These are phyloP conservation scores for Brachionus koreanus DNA, from an alignment of 1,140 invertebrate genomes.

Conservation along the genomic window DNA sequence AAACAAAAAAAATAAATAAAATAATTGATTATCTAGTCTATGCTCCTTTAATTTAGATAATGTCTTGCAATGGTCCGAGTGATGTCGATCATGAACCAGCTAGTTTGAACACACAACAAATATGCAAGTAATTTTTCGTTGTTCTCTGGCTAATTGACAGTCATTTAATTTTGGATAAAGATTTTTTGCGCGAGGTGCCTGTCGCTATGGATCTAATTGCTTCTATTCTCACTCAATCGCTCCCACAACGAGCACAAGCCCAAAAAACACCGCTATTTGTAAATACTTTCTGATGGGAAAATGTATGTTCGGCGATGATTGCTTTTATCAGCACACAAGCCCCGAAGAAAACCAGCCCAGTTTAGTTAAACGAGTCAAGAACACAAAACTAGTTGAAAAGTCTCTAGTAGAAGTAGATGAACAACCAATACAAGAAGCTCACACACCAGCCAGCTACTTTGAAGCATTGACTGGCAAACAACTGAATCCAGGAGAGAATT, in stretches of 20 bases:
- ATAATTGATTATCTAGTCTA: not conserved
- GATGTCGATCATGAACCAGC: not conserved
- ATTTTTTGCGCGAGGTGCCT: conserved; percentile 1
- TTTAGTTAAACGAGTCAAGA: not conserved
- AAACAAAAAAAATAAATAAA: not conserved
- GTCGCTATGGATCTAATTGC: conserved; percentile 38
- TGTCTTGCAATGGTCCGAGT: not conserved
- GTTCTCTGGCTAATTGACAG: not conserved
- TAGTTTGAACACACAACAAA: not conserved
- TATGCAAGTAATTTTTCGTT: not conserved
- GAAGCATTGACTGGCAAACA: conserved; percentile 34
- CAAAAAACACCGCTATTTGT: not conserved
- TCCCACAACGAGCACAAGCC: not conserved
- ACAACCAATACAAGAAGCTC: not conserved
- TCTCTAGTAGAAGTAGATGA: not conserved
- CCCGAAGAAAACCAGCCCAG: not conserved
- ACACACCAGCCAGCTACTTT: not conserved
- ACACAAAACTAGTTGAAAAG: not conserved
- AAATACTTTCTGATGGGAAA: conserved; percentile 1
- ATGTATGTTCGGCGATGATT: conserved; percentile 31
- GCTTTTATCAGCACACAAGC: not conserved
- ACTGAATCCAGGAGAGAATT: not conserved
- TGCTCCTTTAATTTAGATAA: not conserved
- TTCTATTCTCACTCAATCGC: conserved; percentile 14
- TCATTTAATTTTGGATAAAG: not conserved